Evolutionary conservation across 2,113 vertebrate species (phyloP), one percentile per base, ranked within the genome.

Genomic region (Alligator sinensis): DNA sequence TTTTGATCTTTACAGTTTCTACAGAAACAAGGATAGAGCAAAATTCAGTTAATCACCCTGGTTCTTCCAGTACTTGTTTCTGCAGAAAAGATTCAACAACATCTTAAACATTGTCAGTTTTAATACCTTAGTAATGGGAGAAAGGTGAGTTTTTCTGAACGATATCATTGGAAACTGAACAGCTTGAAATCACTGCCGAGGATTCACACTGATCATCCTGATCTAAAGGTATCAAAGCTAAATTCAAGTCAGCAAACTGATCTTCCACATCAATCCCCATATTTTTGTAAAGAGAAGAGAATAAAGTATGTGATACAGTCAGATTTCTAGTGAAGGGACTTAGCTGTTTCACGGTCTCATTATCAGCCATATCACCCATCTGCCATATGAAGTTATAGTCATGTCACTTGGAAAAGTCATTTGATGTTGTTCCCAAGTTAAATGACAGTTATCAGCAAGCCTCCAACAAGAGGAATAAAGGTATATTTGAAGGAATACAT

Each of bases 101-200:
- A 57, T 88, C 57, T 66, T 87, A 88, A 95, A 72, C 15, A 8
- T 60, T 80, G 81, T 11, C 85, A 78, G 5, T 80, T 77, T 77
- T 75, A 84, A 62, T 95, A 92, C 78, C 25, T 63, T 16, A 60
- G 30, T 70, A 88, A 88, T n/a, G 72, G 7, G 7, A 89, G 58
- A 94, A 88, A 91, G 57, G 25, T 85, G 22, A 88, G 63, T 28
- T 88, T 77, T 84, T 88, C 88, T 83, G 54, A 87, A 30, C 6
- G 60, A 79, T 88, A 78, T 91, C 95, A 94, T 77, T 90, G n/a
- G 68, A 92, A 94, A 22, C 25, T 9, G 64, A 84, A 62, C 28
- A 79, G 9, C 4, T 3, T 76, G 62, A 84, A 60, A 9, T 66
- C 64, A 11, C 57, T 82, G 16, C 76, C 78, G 57, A 90, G 9